Conservation (phyloP, 2,888 invertebrate genomes). For the Catocala nupta region DNA sequence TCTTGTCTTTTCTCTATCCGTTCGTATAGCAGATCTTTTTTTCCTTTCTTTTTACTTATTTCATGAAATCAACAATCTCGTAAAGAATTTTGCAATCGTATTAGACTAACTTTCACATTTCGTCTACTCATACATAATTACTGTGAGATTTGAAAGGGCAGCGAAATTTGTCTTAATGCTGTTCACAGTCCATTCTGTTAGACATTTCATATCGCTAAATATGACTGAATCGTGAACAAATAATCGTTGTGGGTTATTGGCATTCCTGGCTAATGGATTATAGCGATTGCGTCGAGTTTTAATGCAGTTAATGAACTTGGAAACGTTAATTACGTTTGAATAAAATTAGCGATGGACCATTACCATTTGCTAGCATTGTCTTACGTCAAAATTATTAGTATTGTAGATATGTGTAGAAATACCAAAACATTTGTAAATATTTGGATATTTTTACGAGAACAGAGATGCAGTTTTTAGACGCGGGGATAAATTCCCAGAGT, state of each 20-base stretch:
- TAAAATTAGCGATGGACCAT: conserved; percentile 14
- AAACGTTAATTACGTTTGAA: conserved; percentile 5
- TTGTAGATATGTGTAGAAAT: background rate
- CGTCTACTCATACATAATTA: too few species aligned
- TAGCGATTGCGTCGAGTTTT: conserved; percentile 8
- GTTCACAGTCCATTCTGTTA: too few species aligned
- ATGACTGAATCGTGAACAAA: background rate
- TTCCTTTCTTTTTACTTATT: too few species aligned
- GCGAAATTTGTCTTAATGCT: too few species aligned
- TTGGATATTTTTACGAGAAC: too few species aligned
- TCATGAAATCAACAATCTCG: background rate
- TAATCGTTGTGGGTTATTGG: conserved; percentile 20
- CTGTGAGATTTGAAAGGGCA: too few species aligned
- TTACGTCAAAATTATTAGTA: background rate
- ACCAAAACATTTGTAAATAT: too few species aligned
- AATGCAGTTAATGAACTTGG: conserved; percentile 39
- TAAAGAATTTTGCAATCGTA: background rate
- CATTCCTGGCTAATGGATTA: conserved; percentile 27
- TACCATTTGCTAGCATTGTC: background rate
- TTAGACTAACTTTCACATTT: too few species aligned
- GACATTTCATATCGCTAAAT: background rate
- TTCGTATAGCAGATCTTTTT: too few species aligned
- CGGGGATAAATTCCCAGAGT: too few species aligned
- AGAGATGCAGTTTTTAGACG: too few species aligned
- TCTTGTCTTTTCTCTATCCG: too few species aligned